Conservation (phyloP, 2,113 vertebrate genomes). For the Motacilla alba region DNA sequence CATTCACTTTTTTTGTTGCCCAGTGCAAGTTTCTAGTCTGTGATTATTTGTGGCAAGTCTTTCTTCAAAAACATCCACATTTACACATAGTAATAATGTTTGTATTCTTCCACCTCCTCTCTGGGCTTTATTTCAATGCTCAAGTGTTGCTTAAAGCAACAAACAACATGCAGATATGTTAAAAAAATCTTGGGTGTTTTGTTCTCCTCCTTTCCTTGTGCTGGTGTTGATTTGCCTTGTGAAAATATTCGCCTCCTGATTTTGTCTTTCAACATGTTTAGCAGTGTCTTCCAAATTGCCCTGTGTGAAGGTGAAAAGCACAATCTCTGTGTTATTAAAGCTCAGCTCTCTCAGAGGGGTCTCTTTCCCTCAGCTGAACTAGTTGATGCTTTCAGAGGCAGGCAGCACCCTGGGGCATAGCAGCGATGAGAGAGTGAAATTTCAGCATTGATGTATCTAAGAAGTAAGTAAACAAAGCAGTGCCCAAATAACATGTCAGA, state of each 20-base stretch:
- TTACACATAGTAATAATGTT: neutral
- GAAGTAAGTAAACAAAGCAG: neutral
- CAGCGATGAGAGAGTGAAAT: neutral
- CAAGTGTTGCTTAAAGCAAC: slow-evolving; percentile 20
- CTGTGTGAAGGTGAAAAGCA: slow-evolving; percentile 1
- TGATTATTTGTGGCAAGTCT: slow-evolving; percentile 15
- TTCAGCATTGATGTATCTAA: neutral
- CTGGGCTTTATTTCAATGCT: slow-evolving; percentile 26
- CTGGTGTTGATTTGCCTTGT: neutral
- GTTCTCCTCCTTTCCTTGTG: neutral
- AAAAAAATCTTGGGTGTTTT: neutral
- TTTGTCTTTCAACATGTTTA: neutral
- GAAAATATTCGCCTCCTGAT: neutral
- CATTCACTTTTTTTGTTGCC: neutral
- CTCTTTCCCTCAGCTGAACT: neutral
- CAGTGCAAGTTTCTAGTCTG: neutral
- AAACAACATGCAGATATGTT: slow-evolving; percentile 15
- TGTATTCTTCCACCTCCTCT: slow-evolving; percentile 11
- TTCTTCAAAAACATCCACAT: neutral
- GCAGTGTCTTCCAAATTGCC: slow-evolving; percentile 11
- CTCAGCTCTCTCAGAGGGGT: slow-evolving; percentile 7
- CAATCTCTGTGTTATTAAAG: neutral
- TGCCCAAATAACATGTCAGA: neutral
- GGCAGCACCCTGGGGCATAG: neutral
- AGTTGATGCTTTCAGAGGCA: neutral